A percentile compares a stretch with the other conserved stretches of the same genome.
phyloP scores from a whole-genome alignment of 1,140 invertebrate species.

The Varroa destructor region DNA sequence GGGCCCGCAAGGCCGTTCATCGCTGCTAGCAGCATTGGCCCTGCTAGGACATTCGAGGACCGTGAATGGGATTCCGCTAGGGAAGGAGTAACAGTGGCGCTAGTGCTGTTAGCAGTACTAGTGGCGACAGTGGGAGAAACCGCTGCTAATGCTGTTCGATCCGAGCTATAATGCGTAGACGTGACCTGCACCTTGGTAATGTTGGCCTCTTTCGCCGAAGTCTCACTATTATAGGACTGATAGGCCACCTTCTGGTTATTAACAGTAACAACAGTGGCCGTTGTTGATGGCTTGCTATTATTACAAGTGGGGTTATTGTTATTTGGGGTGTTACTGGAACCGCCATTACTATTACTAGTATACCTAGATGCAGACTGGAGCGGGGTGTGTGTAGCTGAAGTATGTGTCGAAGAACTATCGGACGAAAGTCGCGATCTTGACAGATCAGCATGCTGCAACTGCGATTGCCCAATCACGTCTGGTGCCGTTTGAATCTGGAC shows the following conservation, averaged over 20 bases:
- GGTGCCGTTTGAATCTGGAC: not conserved
- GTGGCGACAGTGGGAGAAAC: too few relatives aligned
- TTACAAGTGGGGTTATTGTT: too few relatives aligned
- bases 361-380: too few relatives aligned
- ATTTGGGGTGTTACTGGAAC: too few relatives aligned
- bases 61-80: conserved; percentile 3
- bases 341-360: too few relatives aligned
- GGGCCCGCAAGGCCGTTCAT: conserved; percentile 43
- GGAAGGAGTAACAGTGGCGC: too few relatives aligned
- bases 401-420: too few relatives aligned
- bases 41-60: conserved; percentile 34
- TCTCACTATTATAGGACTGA: not conserved
- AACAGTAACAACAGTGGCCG: not conserved
- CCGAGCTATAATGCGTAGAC: not conserved
- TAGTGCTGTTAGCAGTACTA: too few relatives aligned
- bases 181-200: conserved; percentile 7
- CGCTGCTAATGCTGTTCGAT: not conserved
- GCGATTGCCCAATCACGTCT: not conserved
- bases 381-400: too few relatives aligned
- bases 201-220: not conserved
- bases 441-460: too few relatives aligned
- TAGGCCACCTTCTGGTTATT: conserved; percentile 14
- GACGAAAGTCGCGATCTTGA: too few relatives aligned
- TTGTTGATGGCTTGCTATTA: conserved; percentile 4
- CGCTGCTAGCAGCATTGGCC: conserved; percentile 42